These are phyloP conservation scores for Actenoides hombroni DNA, from an alignment of 2,113 vertebrate species.

Conservation along the genomic window DNA sequence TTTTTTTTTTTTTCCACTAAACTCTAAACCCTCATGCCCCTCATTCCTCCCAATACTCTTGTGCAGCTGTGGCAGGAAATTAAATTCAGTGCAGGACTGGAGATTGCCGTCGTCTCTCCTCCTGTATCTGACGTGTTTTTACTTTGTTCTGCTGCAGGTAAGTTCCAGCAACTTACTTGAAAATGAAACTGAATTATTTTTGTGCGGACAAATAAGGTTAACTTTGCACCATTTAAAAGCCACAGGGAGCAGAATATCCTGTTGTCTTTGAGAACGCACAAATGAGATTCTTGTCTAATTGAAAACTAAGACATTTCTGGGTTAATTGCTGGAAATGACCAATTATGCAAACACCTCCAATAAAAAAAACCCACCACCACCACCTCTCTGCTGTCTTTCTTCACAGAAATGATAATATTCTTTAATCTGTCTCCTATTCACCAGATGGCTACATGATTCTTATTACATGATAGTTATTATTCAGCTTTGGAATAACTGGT, in stretches of 20 bases:
- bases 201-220: conserved; percentile 30
- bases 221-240: conserved; percentile 24
- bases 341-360: conserved; percentile 49
- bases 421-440: neutral
- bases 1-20: neutral
- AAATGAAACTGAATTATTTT: neutral
- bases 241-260: conserved; percentile 44
- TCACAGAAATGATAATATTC: conserved; percentile 25
- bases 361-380: neutral
- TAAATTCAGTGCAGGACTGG: conserved; percentile 29
- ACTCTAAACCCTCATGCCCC: neutral
- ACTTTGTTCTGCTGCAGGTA: neutral
- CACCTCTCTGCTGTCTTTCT: neutral
- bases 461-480: neutral
- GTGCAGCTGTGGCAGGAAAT: conserved; percentile 40
- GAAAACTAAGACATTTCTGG: conserved; percentile 51
- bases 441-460: neutral
- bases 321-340: conserved; percentile 53
- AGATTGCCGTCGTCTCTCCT: neutral
- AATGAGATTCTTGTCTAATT: conserved; percentile 58
- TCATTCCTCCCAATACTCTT: neutral
- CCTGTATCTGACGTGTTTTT: neutral
- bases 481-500: neutral
- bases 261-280: neutral
- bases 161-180: neutral